Conservation (phyloP, 2,888 invertebrate species). For the Argyra leucocephala region DNA sequence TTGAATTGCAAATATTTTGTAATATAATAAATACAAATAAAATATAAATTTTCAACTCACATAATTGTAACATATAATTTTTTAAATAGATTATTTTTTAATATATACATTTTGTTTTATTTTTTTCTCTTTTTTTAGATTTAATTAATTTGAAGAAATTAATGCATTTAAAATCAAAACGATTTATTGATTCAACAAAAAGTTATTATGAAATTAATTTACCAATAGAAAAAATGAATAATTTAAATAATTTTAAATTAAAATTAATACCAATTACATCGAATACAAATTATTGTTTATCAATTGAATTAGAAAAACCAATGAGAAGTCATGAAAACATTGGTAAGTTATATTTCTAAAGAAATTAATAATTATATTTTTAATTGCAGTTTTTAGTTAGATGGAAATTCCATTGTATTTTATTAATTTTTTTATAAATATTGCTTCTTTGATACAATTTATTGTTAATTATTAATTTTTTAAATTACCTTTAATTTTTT, state of each 20-base stretch:
- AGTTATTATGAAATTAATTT: conserved; percentile 36
- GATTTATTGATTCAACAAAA: conserved; percentile 22
- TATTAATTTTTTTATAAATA: no score
- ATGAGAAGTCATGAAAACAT: neutral
- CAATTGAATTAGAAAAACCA: conserved; percentile 3
- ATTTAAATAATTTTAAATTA: conserved; percentile 32
- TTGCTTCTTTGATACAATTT: no score
- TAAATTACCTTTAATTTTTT: no score
- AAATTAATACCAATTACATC: conserved; percentile 33
- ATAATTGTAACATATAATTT: no score
- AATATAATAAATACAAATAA: no score
- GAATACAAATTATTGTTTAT: conserved; percentile 31
- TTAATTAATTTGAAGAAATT: conserved; percentile 37
- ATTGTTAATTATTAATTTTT: no score
- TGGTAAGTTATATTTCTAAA: neutral
- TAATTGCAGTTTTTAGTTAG: no score
- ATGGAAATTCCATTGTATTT: no score
- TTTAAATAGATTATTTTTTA: no score
- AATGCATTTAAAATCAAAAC: conserved; percentile 33
- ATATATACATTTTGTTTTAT: neutral
- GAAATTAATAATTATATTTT: no score
- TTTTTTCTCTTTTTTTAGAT: conserved; percentile 26
- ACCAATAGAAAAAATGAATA: conserved; percentile 36
- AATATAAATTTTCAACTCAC: no score
- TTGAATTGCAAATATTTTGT: no score